phyloP scores from a whole-genome alignment of 2,888 invertebrate genomes.

The Epistrophe eligans region DNA sequence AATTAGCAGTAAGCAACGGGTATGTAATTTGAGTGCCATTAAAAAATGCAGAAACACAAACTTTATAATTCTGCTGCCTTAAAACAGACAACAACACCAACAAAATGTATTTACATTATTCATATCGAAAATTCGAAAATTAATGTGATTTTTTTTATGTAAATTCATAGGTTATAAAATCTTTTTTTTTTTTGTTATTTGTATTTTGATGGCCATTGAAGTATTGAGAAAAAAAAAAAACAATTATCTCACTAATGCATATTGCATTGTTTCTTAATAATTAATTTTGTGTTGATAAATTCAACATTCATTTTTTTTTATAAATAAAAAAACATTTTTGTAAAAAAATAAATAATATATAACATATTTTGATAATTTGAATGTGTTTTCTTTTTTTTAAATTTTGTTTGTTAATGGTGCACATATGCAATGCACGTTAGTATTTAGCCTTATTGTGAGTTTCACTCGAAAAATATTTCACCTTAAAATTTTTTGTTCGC shows the following conservation, averaged over 20 bases:
- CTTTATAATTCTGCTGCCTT: conserved; percentile 26
- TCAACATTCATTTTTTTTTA: conserved; percentile 25
- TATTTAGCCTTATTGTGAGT: too few relatives aligned
- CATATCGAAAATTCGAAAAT: conserved; percentile 34
- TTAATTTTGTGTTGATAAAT: conserved; percentile 50
- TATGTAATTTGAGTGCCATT: conserved; percentile 35
- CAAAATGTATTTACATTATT: not conserved
- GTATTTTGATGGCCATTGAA: conserved; percentile 31
- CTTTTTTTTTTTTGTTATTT: conserved; percentile 42
- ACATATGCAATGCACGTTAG: too few relatives aligned
- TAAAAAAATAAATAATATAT: conserved; percentile 8
- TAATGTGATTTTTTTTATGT: conserved; percentile 52
- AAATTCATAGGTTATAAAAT: conserved; percentile 7
- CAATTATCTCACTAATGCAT: conserved; percentile 53
- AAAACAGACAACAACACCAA: not conserved
- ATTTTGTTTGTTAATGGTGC: too few relatives aligned
- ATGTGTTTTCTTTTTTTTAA: not conserved
- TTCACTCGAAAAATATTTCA: too few relatives aligned
- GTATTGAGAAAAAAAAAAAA: conserved; percentile 9
- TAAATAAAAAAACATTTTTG: conserved; percentile 42
- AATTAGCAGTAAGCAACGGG: conserved; percentile 48
- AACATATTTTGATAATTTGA: not conserved
- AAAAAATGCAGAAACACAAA: conserved; percentile 1
- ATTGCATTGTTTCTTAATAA: conserved; percentile 65
- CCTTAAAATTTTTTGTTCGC: too few relatives aligned